Percentiles rank a stretch among this genome's conserved stretches.
phyloP scores from a whole-genome alignment of 1,140 invertebrate genomes.

The Drosophila pseudoananassae region DNA sequence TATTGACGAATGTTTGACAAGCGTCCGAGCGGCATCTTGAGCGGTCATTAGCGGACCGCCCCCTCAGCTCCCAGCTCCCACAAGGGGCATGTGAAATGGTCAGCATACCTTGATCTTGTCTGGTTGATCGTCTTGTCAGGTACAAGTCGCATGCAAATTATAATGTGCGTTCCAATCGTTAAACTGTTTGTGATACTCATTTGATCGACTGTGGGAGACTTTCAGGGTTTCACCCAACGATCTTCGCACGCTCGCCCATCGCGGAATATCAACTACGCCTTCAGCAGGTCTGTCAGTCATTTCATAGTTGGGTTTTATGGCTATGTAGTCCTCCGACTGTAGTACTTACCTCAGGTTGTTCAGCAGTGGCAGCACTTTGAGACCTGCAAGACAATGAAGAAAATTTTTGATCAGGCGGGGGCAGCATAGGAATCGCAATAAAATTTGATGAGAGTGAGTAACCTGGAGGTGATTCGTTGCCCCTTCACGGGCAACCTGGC shows the following conservation, averaged over 20 bases:
- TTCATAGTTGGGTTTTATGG: constrained; percentile 14
- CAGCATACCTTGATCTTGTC: constrained; percentile 70
- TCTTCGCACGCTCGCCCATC: constrained; percentile 37
- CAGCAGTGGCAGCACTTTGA: constrained; percentile 91
- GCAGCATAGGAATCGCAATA: neutral
- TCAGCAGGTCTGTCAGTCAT: constrained; percentile 14
- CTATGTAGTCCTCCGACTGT: constrained; percentile 25
- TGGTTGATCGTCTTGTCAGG: constrained; percentile 31
- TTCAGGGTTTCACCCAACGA: constrained; percentile 68
- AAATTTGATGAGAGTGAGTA: neutral
- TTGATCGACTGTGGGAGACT: constrained; percentile 68
- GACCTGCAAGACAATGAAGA: constrained; percentile 87
- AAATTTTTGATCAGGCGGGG: constrained; percentile 21
- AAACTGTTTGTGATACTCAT: constrained; percentile 77
- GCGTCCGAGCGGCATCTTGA: constrained; percentile 44
- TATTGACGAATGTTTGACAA: constrained; percentile 67
- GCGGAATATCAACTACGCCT: constrained; percentile 35
- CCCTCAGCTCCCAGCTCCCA: constrained; percentile 1
- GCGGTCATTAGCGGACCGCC: constrained; percentile 31
- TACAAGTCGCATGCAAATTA: constrained; percentile 56
- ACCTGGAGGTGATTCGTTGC: constrained; percentile 22
- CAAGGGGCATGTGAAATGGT: constrained; percentile 30
- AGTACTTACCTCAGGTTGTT: constrained; percentile 91
- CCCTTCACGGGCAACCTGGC: constrained; percentile 12
- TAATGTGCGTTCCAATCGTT: constrained; percentile 49